A percentile compares a stretch with the other conserved stretches of the same genome.
Conservation (phyloP, 2,888 invertebrate species). For the Drosophila borborema region DNA sequence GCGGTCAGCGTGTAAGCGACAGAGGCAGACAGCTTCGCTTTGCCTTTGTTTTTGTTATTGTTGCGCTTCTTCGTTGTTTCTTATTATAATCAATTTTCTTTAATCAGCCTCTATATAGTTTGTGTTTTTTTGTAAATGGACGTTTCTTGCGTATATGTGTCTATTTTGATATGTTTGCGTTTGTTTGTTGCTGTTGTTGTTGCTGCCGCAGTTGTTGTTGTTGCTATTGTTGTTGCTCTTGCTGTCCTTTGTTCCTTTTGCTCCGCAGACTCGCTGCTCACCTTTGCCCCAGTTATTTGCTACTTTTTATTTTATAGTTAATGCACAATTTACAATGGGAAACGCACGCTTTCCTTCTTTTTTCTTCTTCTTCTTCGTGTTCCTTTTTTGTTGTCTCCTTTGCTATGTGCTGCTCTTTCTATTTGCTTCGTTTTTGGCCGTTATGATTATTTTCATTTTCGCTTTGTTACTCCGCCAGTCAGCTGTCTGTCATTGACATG, state of each 20-base stretch:
- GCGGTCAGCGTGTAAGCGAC: slow-evolving; percentile 10
- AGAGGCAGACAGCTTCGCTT: slow-evolving; percentile 8
- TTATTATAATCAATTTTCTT: slow-evolving; percentile 13
- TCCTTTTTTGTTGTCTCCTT: slow-evolving; percentile 33
- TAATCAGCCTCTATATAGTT: slow-evolving; percentile 1
- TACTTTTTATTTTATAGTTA: slow-evolving; percentile 17
- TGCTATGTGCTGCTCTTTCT: slow-evolving; percentile 23
- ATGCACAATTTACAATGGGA: slow-evolving; percentile 27
- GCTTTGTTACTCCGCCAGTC: slow-evolving; percentile 56
- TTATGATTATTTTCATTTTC: slow-evolving; percentile 39
- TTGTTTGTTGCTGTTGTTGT: slow-evolving; percentile 19
- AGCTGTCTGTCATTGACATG: slow-evolving; percentile 77
- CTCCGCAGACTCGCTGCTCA: slow-evolving; percentile 1
- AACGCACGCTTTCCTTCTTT: not conserved
- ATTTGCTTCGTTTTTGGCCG: slow-evolving; percentile 9
- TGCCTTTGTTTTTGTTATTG: slow-evolving; percentile 8
- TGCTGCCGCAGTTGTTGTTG: slow-evolving; percentile 22
- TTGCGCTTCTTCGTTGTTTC: slow-evolving; percentile 4
- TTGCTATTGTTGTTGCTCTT: slow-evolving; percentile 2
- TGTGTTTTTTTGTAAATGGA: slow-evolving; percentile 64
- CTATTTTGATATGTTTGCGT: slow-evolving; percentile 63
- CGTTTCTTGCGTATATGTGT: slow-evolving; percentile 47
- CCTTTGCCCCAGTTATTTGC: not conserved
- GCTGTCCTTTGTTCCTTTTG: not conserved
- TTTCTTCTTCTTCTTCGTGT: not conserved